Evolutionary conservation across 2,888 invertebrate species (phyloP).

Genomic region (Microchrysa polita): DNA sequence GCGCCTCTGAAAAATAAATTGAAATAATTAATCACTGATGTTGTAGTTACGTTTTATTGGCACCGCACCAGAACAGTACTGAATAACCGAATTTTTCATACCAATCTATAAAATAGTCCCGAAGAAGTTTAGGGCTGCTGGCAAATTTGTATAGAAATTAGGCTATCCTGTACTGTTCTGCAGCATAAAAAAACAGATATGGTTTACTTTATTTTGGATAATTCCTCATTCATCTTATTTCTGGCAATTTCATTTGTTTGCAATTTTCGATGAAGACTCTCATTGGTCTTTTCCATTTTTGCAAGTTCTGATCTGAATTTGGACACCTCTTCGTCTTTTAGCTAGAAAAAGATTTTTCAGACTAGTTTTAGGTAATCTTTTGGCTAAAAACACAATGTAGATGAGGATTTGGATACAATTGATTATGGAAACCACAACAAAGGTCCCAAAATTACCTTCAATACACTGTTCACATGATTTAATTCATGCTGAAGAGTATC

Average conservation of each 20-base stretch:
- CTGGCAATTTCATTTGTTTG: slow-evolving; percentile 57
- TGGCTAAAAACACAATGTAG: no score
- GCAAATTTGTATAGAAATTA: neutral
- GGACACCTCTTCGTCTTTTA: slow-evolving; percentile 62
- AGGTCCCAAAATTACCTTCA: slow-evolving; percentile 60
- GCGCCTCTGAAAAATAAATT: slow-evolving; percentile 39
- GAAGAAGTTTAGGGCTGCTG: neutral
- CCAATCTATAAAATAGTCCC: no score
- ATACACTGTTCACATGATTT: slow-evolving; percentile 58
- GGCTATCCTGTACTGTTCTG: no score
- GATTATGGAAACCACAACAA: no score
- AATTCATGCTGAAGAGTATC: slow-evolving; percentile 60
- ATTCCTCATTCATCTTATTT: slow-evolving; percentile 57
- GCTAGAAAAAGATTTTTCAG: slow-evolving; percentile 51
- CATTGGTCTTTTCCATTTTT: slow-evolving; percentile 59
- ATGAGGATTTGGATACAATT: no score
- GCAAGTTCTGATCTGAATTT: slow-evolving; percentile 60
- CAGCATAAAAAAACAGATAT: slow-evolving; percentile 1
- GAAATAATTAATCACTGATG: no score
- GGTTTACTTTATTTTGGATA: slow-evolving; percentile 49
- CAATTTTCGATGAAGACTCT: slow-evolving; percentile 59
- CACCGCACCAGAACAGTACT: no score
- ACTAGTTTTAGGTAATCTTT: no score
- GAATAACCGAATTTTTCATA: no score
- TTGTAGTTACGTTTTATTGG: no score